Evolutionary conservation across 2,797 vertebrate species (phyloP).

Genomic region (Intellagama lesueurii): DNA sequence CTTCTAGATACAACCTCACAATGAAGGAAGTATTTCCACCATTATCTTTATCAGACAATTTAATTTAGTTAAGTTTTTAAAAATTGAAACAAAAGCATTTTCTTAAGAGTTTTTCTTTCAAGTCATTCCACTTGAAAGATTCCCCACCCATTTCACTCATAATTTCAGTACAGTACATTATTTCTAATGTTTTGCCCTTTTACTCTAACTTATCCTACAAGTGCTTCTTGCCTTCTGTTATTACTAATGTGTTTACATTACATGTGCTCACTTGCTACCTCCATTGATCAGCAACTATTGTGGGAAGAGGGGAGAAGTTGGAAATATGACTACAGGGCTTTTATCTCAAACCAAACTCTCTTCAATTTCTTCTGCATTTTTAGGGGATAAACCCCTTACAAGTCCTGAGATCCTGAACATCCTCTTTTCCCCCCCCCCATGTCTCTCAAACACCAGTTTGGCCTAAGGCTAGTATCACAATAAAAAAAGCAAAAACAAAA

Average conservation of each 20-base stretch:
- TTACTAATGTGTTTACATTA: slow-evolving; percentile 24
- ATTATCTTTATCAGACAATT: slow-evolving; percentile 48
- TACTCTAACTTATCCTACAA: slow-evolving; percentile 35
- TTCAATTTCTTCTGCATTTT: slow-evolving; percentile 52
- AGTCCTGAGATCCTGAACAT: slow-evolving; percentile 55
- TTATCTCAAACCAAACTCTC: slow-evolving; percentile 29
- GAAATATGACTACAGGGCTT: slow-evolving; percentile 44
- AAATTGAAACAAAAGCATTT: slow-evolving; percentile 49
- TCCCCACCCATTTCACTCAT: not conserved
- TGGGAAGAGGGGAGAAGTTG: slow-evolving; percentile 22
- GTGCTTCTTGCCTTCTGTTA: slow-evolving; percentile 38
- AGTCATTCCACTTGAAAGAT: slow-evolving; percentile 15
- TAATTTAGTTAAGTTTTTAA: slow-evolving; percentile 53
- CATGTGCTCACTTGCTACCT: slow-evolving; percentile 12
- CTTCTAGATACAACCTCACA: slow-evolving; percentile 43
- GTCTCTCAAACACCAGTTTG: slow-evolving; percentile 62
- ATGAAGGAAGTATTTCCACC: slow-evolving; percentile 57
- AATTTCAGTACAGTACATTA: slow-evolving; percentile 40
- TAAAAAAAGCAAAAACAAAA: slow-evolving; percentile 58
- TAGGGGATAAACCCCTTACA: slow-evolving; percentile 55
- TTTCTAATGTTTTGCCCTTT: slow-evolving; percentile 47
- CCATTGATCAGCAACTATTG: slow-evolving; percentile 31
- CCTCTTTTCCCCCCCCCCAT: slow-evolving; percentile 31
- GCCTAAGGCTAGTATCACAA: slow-evolving; percentile 73
- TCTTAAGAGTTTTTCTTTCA: slow-evolving; percentile 3